phyloP scores from a whole-genome alignment of 2,113 vertebrate species.

The Sturnus vulgaris region DNA sequence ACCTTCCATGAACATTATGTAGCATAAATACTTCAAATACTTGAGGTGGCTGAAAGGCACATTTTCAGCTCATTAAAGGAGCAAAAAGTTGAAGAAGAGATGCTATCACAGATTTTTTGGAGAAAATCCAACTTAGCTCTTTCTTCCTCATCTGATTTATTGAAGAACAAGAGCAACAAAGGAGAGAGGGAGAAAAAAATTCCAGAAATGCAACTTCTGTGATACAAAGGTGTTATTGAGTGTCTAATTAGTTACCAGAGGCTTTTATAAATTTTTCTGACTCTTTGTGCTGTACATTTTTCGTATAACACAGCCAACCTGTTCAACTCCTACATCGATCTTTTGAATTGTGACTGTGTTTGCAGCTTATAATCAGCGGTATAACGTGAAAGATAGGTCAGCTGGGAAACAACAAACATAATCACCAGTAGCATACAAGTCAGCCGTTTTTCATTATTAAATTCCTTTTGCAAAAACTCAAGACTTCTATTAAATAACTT shows the following conservation, averaged over 20 bases:
- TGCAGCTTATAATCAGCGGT: not conserved
- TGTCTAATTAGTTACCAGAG: not conserved
- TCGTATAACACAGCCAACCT: not conserved
- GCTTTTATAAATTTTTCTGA: not conserved
- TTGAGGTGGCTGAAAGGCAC: not conserved
- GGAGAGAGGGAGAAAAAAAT: rapidly evolving
- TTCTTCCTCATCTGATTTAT: not conserved
- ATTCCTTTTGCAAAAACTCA: not conserved
- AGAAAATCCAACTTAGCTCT: not conserved
- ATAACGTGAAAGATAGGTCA: not conserved
- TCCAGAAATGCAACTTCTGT: not conserved
- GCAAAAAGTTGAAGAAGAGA: not conserved
- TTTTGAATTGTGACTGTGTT: not conserved
- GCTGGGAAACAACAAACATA: not conserved
- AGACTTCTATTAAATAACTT: not conserved
- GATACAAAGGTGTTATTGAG: not conserved
- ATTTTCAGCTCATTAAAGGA: not conserved
- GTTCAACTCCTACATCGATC: not conserved
- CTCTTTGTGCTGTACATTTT: not conserved
- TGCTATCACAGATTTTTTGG: not conserved
- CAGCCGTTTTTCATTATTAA: not conserved
- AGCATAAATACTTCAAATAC: not conserved
- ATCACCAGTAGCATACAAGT: not conserved
- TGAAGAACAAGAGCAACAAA: not conserved
- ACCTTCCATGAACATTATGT: not conserved